Base-by-base conservation (phyloP, 1,140 invertebrate genomes). In the Zaprionus davidi region DNA sequence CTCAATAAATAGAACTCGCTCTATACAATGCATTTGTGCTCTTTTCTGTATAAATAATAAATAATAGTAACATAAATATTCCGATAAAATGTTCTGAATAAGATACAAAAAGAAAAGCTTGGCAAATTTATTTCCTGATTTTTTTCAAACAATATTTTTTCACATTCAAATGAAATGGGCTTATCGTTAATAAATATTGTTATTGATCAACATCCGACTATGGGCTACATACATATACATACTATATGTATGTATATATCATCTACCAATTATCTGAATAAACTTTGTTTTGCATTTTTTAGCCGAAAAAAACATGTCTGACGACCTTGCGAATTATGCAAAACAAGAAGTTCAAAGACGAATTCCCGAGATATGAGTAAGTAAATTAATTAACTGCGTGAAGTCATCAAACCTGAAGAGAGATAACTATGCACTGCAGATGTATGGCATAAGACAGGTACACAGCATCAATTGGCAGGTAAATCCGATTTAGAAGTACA, bases 261-360 rank as follows among this genome's bases (percentile, higher is more conserved):
- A 34, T 34, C 31, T 34, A 51, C 41, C 46, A 28, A 70, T 66
- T 58, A 58, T 71, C 26, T 59, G 44, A 13, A 49, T 49, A n/a
- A 38, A 46, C 26, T 49, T 49, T 51, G 56, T 55, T 65, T 63
- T 3, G n/a, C n/a, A n/a, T 65, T 65, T 41, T 71, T 57, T 2
- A 34, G 51, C 26, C n/a, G 53, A 44, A 56, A 77, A 36, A 49
- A 78, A 71, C 67, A 26, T 38, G 72, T 75, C 11, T 15, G n/a
- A 71, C 79, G 79, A 87, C 82, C 82, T 86, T 86, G 82, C 58
- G 11, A 78, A 76, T 63, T 71, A 78, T 78, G 67, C 67, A 68
- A 71, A 58, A 56, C 73, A 58, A 69, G 58, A 59, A 63, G 46
- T 51, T 69, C 28, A 26, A 75, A 71, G 28, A 53, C 41, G 41